Conservation (phyloP, 2,797 vertebrate genomes). For the Brotogeris chrysoptera region DNA sequence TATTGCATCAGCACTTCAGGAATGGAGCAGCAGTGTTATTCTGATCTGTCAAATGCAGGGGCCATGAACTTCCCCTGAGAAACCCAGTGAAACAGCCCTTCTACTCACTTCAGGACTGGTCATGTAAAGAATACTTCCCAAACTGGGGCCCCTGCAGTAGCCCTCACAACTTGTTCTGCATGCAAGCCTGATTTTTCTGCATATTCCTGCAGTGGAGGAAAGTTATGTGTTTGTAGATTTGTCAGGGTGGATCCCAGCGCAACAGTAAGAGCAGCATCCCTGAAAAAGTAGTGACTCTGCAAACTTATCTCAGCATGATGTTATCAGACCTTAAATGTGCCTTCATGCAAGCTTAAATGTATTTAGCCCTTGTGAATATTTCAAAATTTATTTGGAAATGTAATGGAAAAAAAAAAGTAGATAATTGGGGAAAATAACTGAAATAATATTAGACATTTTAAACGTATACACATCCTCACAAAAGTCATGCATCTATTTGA, state of each 20-base stretch:
- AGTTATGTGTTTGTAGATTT: background rate
- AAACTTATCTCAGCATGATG: background rate
- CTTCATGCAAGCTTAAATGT: background rate
- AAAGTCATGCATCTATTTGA: background rate
- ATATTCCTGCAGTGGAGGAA: background rate
- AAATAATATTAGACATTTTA: background rate
- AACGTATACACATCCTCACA: background rate
- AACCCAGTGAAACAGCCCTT: background rate
- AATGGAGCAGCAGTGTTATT: slow-evolving; percentile 43
- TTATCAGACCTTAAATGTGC: background rate
- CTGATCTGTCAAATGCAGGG: slow-evolving; percentile 26
- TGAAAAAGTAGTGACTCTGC: background rate
- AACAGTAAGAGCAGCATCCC: background rate
- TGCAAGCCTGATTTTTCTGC: background rate
- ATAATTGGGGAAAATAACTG: background rate
- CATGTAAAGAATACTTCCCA: background rate
- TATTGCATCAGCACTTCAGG: slow-evolving; percentile 44
- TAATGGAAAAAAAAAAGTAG: background rate
- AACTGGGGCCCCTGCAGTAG: background rate
- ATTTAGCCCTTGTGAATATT: background rate
- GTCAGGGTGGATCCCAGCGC: background rate
- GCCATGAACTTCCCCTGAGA: slow-evolving; percentile 31
- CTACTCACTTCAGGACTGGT: background rate
- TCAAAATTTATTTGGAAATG: background rate
- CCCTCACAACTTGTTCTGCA: background rate